Evolutionary conservation across 2,888 invertebrate species (phyloP).

Genomic region (Drosophila flavopinicola): DNA sequence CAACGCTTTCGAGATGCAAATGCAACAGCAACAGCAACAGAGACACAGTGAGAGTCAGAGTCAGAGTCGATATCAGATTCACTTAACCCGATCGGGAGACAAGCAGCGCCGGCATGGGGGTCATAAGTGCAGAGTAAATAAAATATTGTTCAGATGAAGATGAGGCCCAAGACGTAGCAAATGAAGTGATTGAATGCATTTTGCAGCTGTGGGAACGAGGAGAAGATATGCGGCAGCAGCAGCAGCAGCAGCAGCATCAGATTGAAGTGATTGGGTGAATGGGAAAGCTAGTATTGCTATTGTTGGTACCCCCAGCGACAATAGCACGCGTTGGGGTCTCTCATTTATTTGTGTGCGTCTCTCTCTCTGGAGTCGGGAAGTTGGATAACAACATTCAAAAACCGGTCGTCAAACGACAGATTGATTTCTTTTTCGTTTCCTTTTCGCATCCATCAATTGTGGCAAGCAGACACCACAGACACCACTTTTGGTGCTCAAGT

Average conservation of each 20-base stretch:
- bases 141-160: slow-evolving; percentile 61
- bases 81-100: slow-evolving; percentile 73
- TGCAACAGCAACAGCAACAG: slow-evolving; percentile 38
- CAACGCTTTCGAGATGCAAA: slow-evolving; percentile 50
- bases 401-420: slow-evolving; percentile 39
- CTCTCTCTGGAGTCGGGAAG: slow-evolving; percentile 20
- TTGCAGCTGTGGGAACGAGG: slow-evolving; percentile 38
- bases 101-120: slow-evolving; percentile 62
- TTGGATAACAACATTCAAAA: slow-evolving; percentile 26
- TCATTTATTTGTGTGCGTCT: no score
- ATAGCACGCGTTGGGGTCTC: slow-evolving; percentile 68
- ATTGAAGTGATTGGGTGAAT: slow-evolving; percentile 13
- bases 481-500: slow-evolving; percentile 27
- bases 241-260: neutral
- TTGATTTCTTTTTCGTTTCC: slow-evolving; percentile 61
- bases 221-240: no score
- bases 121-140: slow-evolving; percentile 79
- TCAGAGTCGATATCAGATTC: slow-evolving; percentile 69
- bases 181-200: slow-evolving; percentile 77
- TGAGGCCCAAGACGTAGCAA: slow-evolving; percentile 49
- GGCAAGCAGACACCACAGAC: slow-evolving; percentile 7
- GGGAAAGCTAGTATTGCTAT: slow-evolving; percentile 29
- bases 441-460: slow-evolving; percentile 58
- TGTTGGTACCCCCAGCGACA: slow-evolving; percentile 47
- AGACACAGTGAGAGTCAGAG: slow-evolving; percentile 1